phyloP scores from a whole-genome alignment of 2,797 vertebrate species.

The Melanotaenia nigrans region DNA sequence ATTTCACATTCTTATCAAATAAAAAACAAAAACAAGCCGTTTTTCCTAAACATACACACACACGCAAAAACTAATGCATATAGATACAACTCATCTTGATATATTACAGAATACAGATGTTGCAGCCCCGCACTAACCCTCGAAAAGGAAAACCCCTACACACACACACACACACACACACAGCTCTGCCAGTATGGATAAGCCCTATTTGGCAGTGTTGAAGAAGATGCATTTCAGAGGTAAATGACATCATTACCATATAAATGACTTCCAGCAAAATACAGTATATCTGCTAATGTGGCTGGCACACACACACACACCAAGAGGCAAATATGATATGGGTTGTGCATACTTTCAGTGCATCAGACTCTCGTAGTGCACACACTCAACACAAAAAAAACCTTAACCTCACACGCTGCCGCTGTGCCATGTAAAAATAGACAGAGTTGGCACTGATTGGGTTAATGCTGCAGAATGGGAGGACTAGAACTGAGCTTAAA shows the following conservation, averaged over 20 bases:
- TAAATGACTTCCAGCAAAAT: slow-evolving; percentile 86
- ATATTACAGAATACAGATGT: slow-evolving; percentile 60
- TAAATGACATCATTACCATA: slow-evolving; percentile 88
- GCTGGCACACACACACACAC: slow-evolving; percentile 44
- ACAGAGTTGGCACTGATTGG: slow-evolving; percentile 3
- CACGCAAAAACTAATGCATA: slow-evolving; percentile 21
- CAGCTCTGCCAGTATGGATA: slow-evolving; percentile 67
- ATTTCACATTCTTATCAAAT: slow-evolving; percentile 55
- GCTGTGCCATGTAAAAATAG: slow-evolving; percentile 14
- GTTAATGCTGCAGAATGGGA: slow-evolving; percentile 15
- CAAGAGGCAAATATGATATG: slow-evolving; percentile 35
- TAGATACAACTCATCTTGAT: slow-evolving; percentile 63
- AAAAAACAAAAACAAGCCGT: slow-evolving; percentile 14
- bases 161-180: slow-evolving; percentile 17
- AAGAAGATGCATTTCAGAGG: slow-evolving; percentile 84
- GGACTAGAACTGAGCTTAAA: slow-evolving; percentile 3
- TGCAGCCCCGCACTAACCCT: slow-evolving; percentile 32
- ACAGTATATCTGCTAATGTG: slow-evolving; percentile 82
- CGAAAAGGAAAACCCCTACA: slow-evolving; percentile 22
- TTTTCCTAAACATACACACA: background rate
- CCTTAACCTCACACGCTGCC: slow-evolving; percentile 1
- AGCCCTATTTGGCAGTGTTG: slow-evolving; percentile 78
- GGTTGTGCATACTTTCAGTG: slow-evolving; percentile 38
- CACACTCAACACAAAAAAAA: slow-evolving; percentile 5
- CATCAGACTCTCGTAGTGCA: slow-evolving; percentile 14